phyloP scores from a whole-genome alignment of 2,888 invertebrate species.

The Machimus rusticus region DNA sequence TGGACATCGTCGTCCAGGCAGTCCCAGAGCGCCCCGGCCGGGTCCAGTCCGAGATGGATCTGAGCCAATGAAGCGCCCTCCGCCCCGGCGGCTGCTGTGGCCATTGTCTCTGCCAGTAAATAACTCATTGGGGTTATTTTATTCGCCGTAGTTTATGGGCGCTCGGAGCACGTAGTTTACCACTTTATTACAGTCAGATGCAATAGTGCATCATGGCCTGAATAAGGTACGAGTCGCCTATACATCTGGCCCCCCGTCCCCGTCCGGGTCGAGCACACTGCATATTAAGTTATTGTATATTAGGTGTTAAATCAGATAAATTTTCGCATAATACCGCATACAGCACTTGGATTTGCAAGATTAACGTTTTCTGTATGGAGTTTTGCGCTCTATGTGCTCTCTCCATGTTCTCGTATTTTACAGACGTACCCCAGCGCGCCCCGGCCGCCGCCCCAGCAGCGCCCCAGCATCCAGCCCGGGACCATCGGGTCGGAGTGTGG shows the following conservation, averaged over 20 bases:
- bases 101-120: conserved; percentile 39
- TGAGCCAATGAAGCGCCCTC: conserved; percentile 7
- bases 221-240: conserved; percentile 33
- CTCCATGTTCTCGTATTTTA: conserved; percentile 45
- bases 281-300: conserved; percentile 64
- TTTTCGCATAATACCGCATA: conserved; percentile 65
- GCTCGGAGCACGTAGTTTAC: conserved; percentile 38
- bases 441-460: not conserved
- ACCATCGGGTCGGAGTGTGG: not conserved
- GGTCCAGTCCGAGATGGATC: not conserved
- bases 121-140: conserved; percentile 40
- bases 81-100: not conserved
- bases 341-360: conserved; percentile 64
- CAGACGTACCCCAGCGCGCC: conserved; percentile 21
- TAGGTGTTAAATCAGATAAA: conserved; percentile 66
- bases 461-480: not conserved
- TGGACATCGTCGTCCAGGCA: not conserved
- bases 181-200: conserved; percentile 31
- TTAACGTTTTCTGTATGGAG: conserved; percentile 57
- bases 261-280: conserved; percentile 15
- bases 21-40: not conserved
- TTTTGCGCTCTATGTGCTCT: conserved; percentile 44
- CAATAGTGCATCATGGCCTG: conserved; percentile 29
- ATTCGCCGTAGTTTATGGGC: conserved; percentile 28
- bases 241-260: not conserved